These are phyloP conservation scores for Platyscapa corneri DNA, from an alignment of 1,140 invertebrate species.

Conservation along the genomic window DNA sequence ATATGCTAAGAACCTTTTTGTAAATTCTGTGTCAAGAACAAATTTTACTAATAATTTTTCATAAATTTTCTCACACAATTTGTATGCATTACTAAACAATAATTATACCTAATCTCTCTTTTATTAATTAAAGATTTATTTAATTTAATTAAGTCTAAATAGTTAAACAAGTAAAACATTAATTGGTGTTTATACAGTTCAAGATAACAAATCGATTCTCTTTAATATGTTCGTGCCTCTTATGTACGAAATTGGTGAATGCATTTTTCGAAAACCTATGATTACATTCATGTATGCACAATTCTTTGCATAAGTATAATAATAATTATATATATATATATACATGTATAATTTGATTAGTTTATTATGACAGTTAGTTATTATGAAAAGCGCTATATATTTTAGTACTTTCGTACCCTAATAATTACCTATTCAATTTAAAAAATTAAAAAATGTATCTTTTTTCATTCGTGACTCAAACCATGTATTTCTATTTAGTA, in stretches of 20 bases:
- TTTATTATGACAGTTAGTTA: background rate
- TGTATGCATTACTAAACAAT: background rate
- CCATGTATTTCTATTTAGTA: background rate
- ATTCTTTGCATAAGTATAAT: background rate
- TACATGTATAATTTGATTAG: too few relatives aligned
- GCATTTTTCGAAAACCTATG: background rate
- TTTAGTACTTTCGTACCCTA: background rate
- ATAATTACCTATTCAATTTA: background rate
- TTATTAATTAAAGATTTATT: slow-evolving; percentile 4
- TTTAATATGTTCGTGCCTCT: background rate
- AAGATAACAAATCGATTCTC: background rate
- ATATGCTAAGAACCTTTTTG: background rate
- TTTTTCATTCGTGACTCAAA: background rate
- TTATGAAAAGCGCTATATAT: background rate
- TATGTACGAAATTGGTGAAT: background rate
- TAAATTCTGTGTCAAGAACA: background rate
- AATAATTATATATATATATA: background rate
- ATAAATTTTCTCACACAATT: background rate
- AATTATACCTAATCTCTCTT: background rate
- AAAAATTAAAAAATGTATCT: background rate
- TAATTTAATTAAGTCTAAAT: background rate
- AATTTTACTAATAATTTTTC: background rate
- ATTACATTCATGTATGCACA: background rate
- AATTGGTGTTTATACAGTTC: background rate
- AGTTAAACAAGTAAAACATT: background rate